Conservation (phyloP, 2,888 invertebrate species). For the Tridacna gigas region DNA sequence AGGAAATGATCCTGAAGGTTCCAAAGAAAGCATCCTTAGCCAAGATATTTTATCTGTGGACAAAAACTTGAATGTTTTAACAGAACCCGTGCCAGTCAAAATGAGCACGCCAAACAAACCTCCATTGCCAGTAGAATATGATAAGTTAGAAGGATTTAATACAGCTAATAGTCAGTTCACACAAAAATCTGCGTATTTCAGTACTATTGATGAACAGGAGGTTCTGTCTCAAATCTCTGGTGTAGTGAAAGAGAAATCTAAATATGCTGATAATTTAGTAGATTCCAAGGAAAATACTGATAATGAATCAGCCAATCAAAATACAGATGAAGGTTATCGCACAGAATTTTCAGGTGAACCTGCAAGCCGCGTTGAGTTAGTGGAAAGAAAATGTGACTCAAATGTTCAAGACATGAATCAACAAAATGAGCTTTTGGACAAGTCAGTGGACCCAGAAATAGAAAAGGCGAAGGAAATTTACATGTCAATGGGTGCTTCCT, state of each 20-base stretch:
- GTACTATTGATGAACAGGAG: slow-evolving; percentile 28
- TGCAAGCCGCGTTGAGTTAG: slow-evolving; percentile 27
- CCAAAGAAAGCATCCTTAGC: slow-evolving; percentile 20
- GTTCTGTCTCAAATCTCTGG: slow-evolving; percentile 1
- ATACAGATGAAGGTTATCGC: slow-evolving; percentile 60
- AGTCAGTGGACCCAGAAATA: slow-evolving; percentile 61
- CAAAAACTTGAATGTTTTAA: slow-evolving; percentile 49
- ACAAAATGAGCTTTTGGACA: slow-evolving; percentile 22
- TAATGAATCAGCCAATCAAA: slow-evolving; percentile 50
- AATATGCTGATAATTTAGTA: background rate
- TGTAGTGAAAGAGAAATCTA: background rate
- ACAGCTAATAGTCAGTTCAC: slow-evolving; percentile 44
- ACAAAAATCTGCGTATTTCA: slow-evolving; percentile 50
- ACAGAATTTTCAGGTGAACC: slow-evolving; percentile 28
- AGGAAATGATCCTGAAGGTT: slow-evolving; percentile 47
- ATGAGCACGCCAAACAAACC: slow-evolving; percentile 66
- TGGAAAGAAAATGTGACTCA: slow-evolving; percentile 19
- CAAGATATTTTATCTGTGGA: slow-evolving; percentile 42
- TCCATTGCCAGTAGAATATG: slow-evolving; percentile 34
- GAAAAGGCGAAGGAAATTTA: slow-evolving; percentile 76
- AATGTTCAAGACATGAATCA: slow-evolving; percentile 12
- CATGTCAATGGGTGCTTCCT: slow-evolving; percentile 73
- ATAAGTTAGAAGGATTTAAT: slow-evolving; percentile 50
- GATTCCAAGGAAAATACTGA: background rate
- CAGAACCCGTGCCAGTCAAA: slow-evolving; percentile 59